phyloP scores from a whole-genome alignment of 2,797 vertebrate genomes.

The Pseudotriccus pelzelni region DNA sequence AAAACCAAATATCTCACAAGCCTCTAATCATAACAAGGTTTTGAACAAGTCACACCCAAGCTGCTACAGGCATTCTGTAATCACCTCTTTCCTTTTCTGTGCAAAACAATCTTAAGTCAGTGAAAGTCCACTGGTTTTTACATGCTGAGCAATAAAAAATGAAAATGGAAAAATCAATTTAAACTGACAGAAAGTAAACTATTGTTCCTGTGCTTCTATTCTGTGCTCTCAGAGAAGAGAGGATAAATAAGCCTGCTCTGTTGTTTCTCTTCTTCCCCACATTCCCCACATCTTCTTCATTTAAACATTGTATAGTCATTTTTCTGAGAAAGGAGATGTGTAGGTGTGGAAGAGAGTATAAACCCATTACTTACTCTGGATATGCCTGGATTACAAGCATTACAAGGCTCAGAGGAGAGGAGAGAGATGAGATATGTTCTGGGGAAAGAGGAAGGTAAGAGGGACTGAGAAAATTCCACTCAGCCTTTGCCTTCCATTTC shows the following conservation, averaged over 20 bases:
- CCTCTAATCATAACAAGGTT: background rate
- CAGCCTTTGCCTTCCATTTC: background rate
- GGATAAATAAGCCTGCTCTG: background rate
- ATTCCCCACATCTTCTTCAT: too few relatives aligned
- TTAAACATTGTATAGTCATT: background rate
- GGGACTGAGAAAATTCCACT: background rate
- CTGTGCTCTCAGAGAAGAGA: background rate
- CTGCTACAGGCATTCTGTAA: conserved; percentile 19
- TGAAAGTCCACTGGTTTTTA: background rate
- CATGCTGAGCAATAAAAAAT: background rate
- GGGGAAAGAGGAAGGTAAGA: background rate
- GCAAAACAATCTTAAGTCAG: conserved; percentile 23
- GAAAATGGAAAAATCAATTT: background rate
- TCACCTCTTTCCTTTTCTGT: conserved; percentile 34
- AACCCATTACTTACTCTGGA: background rate
- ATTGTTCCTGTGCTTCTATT: background rate
- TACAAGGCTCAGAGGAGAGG: background rate
- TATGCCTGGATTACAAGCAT: background rate
- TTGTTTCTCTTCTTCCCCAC: background rate
- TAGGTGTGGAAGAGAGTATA: background rate
- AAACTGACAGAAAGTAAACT: background rate
- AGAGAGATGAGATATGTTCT: background rate
- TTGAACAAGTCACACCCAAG: conserved; percentile 43
- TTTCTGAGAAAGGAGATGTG: background rate
- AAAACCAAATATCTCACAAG: background rate